Evolutionary conservation across 2,888 invertebrate genomes (phyloP).

Genomic region (Parnassius mnemosyne): DNA sequence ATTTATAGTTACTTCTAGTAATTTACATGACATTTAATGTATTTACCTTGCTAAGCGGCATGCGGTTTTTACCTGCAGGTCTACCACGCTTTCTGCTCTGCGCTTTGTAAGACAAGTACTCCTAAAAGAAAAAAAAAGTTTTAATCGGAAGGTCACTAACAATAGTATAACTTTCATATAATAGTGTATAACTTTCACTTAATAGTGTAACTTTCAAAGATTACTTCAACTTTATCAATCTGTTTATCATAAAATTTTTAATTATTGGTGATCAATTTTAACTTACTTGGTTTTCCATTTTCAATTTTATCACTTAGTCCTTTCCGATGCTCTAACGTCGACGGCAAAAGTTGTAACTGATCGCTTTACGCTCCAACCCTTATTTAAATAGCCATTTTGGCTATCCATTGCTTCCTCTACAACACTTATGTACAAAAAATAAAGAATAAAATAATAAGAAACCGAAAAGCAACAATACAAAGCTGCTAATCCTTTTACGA

Average conservation of each 20-base stretch:
- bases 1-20: too few species aligned
- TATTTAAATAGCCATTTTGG: background rate
- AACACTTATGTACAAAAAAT: background rate
- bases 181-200: too few species aligned
- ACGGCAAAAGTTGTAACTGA: background rate
- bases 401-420: background rate
- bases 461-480: background rate
- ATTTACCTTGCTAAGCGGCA: slow-evolving; percentile 14
- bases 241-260: too few species aligned
- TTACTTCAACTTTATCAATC: too few species aligned
- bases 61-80: slow-evolving; percentile 17
- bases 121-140: too few species aligned
- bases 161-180: too few species aligned
- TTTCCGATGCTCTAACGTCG: background rate
- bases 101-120: background rate
- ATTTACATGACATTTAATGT: background rate
- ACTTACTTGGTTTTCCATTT: background rate
- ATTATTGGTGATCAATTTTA: background rate
- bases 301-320: background rate
- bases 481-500: background rate
- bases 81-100: slow-evolving; percentile 14
- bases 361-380: background rate
- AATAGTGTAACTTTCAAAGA: too few species aligned
- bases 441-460: background rate
- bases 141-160: too few species aligned